Evolutionary conservation across 2,797 vertebrate genomes (phyloP).

Genomic region (Cyclura pinguis): DNA sequence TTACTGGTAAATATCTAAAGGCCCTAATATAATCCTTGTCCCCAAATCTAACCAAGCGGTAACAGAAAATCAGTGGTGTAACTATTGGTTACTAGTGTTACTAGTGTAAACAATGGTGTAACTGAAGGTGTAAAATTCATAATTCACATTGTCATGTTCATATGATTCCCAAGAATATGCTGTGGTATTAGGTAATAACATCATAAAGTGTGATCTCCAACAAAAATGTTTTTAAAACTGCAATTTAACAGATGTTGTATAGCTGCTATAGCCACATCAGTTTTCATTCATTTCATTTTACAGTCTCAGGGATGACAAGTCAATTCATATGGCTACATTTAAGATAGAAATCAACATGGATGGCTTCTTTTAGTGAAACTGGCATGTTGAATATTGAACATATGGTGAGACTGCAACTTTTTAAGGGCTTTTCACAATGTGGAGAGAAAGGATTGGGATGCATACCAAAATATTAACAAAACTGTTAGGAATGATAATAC

Average conservation of each 20-base stretch:
- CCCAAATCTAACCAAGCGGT: neutral
- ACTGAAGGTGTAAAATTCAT: neutral
- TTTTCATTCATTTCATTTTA: slow-evolving; percentile 24
- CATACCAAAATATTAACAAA: slow-evolving; percentile 12
- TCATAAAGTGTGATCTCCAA: neutral
- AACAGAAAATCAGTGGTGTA: neutral
- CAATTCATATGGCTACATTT: slow-evolving; percentile 27
- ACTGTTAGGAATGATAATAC: neutral
- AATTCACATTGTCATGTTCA: neutral
- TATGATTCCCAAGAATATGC: neutral
- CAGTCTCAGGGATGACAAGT: slow-evolving; percentile 11
- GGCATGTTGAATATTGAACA: slow-evolving; percentile 2
- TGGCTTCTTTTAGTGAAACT: slow-evolving; percentile 1
- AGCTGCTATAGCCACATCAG: neutral
- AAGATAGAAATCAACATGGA: slow-evolving; percentile 8
- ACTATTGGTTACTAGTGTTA: too few species aligned
- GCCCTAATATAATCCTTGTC: neutral
- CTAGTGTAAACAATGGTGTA: neutral
- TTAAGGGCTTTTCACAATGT: slow-evolving; percentile 4
- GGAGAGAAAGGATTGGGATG: neutral
- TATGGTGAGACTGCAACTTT: slow-evolving; percentile 5
- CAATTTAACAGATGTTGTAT: neutral
- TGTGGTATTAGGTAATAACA: neutral
- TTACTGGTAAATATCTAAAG: neutral
- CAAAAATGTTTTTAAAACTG: neutral